Base-by-base conservation (phyloP, 23 tunicate genomes). In the Ascidia mentula region DNA sequence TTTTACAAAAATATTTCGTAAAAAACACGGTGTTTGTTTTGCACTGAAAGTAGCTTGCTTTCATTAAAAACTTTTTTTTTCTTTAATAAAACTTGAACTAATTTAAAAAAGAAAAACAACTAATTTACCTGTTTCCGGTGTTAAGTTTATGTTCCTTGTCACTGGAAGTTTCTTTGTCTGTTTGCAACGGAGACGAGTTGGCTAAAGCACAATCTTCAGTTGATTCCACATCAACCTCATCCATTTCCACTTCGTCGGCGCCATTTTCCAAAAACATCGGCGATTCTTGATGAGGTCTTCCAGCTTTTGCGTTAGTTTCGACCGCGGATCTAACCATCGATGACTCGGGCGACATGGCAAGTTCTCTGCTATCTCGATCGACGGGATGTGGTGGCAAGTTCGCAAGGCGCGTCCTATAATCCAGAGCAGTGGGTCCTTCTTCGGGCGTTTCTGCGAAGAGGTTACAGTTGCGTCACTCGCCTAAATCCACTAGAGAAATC, bases 261-360 rank as follows among this genome's bases (percentile, higher is more conserved):
- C 65, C 65, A 53, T 53, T 53, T 53, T 53, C 65, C 4, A 53
- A 53, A 26, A 53, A 3, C 65, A 53, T 53, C 65, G 65, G 65
- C 12, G 65, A 53, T 5, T 53, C 65, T 53, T 53, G 65, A 20
- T 28, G 7, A 3, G 65, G 28, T 26, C 28, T 28, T 26, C 65
- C 13, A 28, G 24, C 65, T 53, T 53, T 53, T 9, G 65, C 22
- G 65, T 28, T 53, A 3, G 13, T 20, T 20, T 53, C 65, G 22
- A 20, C 65, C 28, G 65, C 65, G 24, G 24, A 53, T 28, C 13
- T 53, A 3, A 28, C 28, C 7, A 9, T 5, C 13, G 65, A 53
- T 20, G 22, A 53, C 65, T 53, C 65, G 65, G 65, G 65, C 65
- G 65, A 53, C 65, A 53, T 53, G 65, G 28, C 24, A 3, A 28